A percentile compares a stretch with the other conserved stretches of the same genome.
Conservation (phyloP, 2,797 vertebrate species). For the Limosa lapponica region DNA sequence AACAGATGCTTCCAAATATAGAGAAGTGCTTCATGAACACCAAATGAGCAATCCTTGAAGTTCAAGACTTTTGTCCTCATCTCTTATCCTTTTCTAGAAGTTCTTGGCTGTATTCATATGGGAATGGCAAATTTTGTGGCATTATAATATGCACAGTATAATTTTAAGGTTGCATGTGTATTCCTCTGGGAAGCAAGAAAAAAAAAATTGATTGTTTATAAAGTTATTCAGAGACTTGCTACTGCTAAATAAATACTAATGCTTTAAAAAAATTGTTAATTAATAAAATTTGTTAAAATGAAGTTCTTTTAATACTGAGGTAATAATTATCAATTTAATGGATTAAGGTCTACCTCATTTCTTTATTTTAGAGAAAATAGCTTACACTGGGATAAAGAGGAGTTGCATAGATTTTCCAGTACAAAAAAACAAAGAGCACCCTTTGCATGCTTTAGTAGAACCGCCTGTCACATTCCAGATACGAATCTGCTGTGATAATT, state of each 20-base stretch:
- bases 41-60: neutral
- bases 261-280: neutral
- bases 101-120: neutral
- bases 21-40: neutral
- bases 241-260: neutral
- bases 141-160: neutral
- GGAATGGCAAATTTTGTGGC: neutral
- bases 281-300: neutral
- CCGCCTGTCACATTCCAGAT: neutral
- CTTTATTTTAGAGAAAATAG: neutral
- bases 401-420: neutral
- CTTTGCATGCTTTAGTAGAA: neutral
- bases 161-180: neutral
- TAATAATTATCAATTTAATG: neutral
- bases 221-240: neutral
- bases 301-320: neutral
- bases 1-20: neutral
- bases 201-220: neutral
- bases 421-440: neutral
- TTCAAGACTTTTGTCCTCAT: neutral
- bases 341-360: neutral
- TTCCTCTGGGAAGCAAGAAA: neutral
- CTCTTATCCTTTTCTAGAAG: neutral
- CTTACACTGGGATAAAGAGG: neutral
- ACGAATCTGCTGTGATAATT: neutral